phyloP scores from a whole-genome alignment of 2,888 invertebrate genomes.

The Athalia cordata region DNA sequence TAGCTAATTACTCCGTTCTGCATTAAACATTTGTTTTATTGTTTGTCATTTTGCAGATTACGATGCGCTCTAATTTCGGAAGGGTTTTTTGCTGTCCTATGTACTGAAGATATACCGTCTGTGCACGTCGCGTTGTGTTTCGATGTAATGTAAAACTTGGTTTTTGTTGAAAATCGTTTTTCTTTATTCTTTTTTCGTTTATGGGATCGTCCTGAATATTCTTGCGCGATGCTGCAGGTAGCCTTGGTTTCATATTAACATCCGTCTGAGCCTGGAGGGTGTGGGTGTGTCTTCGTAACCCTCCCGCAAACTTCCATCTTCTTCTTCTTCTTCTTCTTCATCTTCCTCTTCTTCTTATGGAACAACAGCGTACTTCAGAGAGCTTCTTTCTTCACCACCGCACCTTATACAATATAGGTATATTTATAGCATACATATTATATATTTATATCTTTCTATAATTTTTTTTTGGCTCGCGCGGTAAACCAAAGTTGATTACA shows the following conservation, averaged over 20 bases:
- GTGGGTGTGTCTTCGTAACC: conserved; percentile 45
- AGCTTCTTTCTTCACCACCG: conserved; percentile 29
- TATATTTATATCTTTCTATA: not conserved
- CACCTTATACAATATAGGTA: conserved; percentile 14
- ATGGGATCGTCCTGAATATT: not conserved
- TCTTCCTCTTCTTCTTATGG: no score
- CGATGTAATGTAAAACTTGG: no score
- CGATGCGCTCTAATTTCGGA: no score
- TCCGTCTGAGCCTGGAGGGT: conserved; percentile 44
- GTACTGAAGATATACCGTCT: no score
- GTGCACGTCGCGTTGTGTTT: no score
- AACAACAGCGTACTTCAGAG: not conserved
- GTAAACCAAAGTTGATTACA: conserved; percentile 38
- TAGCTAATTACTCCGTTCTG: no score
- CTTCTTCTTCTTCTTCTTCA: not conserved
- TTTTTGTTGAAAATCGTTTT: no score
- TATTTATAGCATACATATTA: not conserved
- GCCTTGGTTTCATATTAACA: conserved; percentile 40
- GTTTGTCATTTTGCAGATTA: no score
- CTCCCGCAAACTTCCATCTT: conserved; percentile 35
- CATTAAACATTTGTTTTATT: no score
- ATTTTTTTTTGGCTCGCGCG: conserved; percentile 28
- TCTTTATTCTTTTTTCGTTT: no score
- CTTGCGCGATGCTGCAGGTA: conserved; percentile 24
- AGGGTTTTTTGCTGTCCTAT: no score